Evolutionary conservation across 2,888 invertebrate species (phyloP), one percentile per base, ranked within the genome.

Genomic region (Thalpophila matura): DNA sequence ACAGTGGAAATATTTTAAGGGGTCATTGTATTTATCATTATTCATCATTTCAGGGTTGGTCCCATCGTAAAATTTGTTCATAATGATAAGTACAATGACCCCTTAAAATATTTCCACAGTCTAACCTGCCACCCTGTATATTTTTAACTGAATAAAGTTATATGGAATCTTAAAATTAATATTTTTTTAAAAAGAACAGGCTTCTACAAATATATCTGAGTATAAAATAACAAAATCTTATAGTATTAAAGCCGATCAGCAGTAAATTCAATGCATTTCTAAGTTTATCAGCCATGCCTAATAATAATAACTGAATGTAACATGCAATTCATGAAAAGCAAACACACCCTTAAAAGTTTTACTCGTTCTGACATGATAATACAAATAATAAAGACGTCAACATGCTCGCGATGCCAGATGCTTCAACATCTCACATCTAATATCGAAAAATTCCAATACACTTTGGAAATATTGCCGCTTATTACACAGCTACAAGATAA

Each of bases 221-320:
- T 37, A 0, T 27, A n/a, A 6, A 20, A 20, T 10, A 14, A 5
- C 2, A 18, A 37, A 27, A n/a, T n/a, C n/a, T n/a, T n/a, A n/a
- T n/a, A n/a, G 9, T 42, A 14, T 58, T 20, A 26, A 33, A 37
- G 35, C 35, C 43, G 33, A 58, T 43, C 27, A 58, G 14, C 18
- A 38, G 6, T 1, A 9, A 1, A 31, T 60, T 37, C 12, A 46
- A 38, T 31, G 12, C 16, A 20, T n/a, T 16, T 7, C 12, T 10
- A 12, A 46, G 38, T 4, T 47, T 4, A 6, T 3, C 29, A 60
- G 24, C 7, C 18, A 2, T 16, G 12, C 14, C 45, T n/a, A 24
- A 50, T 62, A 42, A 59, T n/a, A 24, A 50, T 62, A 42, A 61
- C 26, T 20, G 38, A 33, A 33, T 26, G n/a, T 24, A 45, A 40